These are phyloP conservation scores for Tetragnatha montana DNA, from an alignment of 2,888 invertebrate species.

Conservation along the genomic window DNA sequence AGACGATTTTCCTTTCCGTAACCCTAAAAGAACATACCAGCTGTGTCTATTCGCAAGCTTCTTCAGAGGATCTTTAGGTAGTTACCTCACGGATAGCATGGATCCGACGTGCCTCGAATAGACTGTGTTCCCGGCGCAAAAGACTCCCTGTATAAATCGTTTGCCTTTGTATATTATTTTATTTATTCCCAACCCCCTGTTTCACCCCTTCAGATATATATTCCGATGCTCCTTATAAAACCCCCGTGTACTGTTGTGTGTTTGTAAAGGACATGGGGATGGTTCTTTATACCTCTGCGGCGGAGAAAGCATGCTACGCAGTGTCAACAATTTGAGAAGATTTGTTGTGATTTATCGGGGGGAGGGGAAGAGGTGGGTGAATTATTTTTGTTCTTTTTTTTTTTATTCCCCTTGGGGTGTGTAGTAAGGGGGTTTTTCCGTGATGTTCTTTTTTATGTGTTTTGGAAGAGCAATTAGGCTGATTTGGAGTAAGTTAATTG, in stretches of 20 bases:
- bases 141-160: slow-evolving; percentile 68
- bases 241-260: slow-evolving; percentile 10
- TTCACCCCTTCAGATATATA: slow-evolving; percentile 45
- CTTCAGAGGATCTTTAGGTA: slow-evolving; percentile 57
- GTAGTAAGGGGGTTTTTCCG: not conserved
- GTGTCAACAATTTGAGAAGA: slow-evolving; percentile 68
- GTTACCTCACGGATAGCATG: slow-evolving; percentile 62
- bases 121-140: slow-evolving; percentile 40
- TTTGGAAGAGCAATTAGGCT: not conserved
- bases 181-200: slow-evolving; percentile 50
- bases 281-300: slow-evolving; percentile 48
- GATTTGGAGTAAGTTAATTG: not conserved
- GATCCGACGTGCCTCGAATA: slow-evolving; percentile 63
- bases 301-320: slow-evolving; percentile 40
- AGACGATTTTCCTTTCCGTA: slow-evolving; percentile 61
- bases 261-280: slow-evolving; percentile 15
- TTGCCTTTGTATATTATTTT: slow-evolving; percentile 69
- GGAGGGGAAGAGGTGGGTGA: slow-evolving; percentile 9
- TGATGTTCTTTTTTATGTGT: not conserved
- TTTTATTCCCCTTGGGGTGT: not conserved
- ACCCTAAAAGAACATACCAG: slow-evolving; percentile 69
- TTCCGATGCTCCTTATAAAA: slow-evolving; percentile 60
- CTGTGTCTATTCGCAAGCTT: slow-evolving; percentile 68
- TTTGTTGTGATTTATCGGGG: slow-evolving; percentile 66
- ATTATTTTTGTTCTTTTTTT: slow-evolving; percentile 15